Conservation (phyloP, 2,797 vertebrate genomes). For the Tadarida brasiliensis region DNA sequence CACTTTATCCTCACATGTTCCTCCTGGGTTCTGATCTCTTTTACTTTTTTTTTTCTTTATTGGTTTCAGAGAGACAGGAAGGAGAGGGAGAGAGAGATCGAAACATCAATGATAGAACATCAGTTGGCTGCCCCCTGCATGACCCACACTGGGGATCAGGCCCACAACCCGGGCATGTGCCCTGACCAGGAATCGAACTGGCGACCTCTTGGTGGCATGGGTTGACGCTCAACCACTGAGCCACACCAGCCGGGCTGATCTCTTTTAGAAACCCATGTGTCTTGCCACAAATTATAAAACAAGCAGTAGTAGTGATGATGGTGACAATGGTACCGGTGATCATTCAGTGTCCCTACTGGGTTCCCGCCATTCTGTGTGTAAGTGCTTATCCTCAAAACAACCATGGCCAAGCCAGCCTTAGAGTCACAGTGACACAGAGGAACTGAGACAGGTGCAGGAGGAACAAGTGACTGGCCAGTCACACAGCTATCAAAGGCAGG, state of each 20-base stretch:
- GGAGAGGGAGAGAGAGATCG: too few relatives aligned
- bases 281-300: not conserved
- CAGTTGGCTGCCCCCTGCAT: too few relatives aligned
- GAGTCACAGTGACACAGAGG: fast-evolving
- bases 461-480: not conserved
- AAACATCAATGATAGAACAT: too few relatives aligned
- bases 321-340: not conserved
- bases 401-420: too few relatives aligned
- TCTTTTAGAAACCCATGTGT: not conserved
- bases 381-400: not conserved
- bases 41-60: too few relatives aligned
- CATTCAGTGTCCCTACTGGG: not conserved
- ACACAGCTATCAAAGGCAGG: not conserved
- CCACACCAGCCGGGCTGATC: not conserved
- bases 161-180: too few relatives aligned
- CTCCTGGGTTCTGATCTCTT: not conserved
- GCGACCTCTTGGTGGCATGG: too few relatives aligned
- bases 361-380: too few relatives aligned
- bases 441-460: not conserved
- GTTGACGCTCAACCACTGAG: too few relatives aligned
- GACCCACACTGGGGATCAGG: too few relatives aligned
- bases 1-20: not conserved
- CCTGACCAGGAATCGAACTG: too few relatives aligned
- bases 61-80: too few relatives aligned
- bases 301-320: not conserved